A percentile compares a stretch with the other conserved stretches of the same genome.
phyloP scores from a whole-genome alignment of 2,888 invertebrate species.

The Troides helena region DNA sequence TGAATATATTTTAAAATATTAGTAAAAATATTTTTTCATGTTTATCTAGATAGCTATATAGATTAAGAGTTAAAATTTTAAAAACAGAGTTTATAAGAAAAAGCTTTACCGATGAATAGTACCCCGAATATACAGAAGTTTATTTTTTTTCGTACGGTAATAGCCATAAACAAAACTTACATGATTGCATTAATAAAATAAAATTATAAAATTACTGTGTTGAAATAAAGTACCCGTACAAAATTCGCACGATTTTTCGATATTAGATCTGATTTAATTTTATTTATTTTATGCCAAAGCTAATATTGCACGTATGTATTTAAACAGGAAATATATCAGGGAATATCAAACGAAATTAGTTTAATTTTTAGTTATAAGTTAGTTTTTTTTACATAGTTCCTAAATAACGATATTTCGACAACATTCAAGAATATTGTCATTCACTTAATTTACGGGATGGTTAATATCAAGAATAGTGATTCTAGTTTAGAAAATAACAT shows the following conservation, averaged over 20 bases:
- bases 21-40: too few relatives aligned
- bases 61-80: too few relatives aligned
- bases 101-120: too few relatives aligned
- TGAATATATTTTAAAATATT: too few relatives aligned
- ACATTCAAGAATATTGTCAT: slow-evolving; percentile 15
- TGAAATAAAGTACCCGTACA: background rate
- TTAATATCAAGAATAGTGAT: background rate
- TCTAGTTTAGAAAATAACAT: background rate
- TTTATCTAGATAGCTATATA: too few relatives aligned
- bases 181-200: too few relatives aligned
- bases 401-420: slow-evolving; percentile 7
- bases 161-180: too few relatives aligned
- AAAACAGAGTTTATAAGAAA: too few relatives aligned
- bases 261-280: slow-evolving; percentile 16
- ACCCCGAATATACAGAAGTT: too few relatives aligned
- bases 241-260: background rate
- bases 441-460: background rate
- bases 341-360: background rate
- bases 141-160: too few relatives aligned
- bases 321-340: background rate
- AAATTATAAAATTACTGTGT: background rate
- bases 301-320: background rate
- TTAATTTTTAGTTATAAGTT: slow-evolving; percentile 2
- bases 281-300: slow-evolving; percentile 15
- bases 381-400: slow-evolving; percentile 15